phyloP scores from a whole-genome alignment of 2,113 vertebrate species.

The Stomatorhinus ivindoensis region DNA sequence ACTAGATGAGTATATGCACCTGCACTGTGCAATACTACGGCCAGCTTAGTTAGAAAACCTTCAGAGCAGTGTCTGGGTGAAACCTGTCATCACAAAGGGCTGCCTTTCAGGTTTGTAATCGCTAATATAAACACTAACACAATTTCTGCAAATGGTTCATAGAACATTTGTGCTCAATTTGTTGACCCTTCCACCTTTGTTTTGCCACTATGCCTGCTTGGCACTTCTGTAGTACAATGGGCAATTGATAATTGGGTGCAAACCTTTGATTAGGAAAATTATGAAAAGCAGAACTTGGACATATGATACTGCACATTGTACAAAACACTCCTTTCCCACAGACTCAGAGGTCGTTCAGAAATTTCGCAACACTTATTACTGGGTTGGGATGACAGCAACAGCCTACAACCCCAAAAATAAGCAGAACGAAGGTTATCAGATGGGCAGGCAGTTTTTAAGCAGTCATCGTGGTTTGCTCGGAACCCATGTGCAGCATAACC shows the following conservation, averaged over 20 bases:
- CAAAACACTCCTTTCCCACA: neutral
- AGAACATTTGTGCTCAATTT: neutral
- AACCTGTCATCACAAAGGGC: neutral
- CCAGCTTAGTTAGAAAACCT: neutral
- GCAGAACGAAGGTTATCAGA: neutral
- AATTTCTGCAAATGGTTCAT: neutral
- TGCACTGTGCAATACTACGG: neutral
- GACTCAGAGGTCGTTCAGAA: neutral
- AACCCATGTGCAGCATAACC: neutral
- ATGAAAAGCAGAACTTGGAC: neutral
- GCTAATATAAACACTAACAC: neutral
- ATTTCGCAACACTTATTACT: neutral
- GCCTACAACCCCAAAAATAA: neutral
- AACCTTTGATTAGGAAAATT: neutral
- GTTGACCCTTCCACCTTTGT: neutral
- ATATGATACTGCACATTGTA: neutral
- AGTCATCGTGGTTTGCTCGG: neutral
- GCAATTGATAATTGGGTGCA: neutral
- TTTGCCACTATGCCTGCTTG: neutral
- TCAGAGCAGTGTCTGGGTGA: neutral
- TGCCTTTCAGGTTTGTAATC: neutral
- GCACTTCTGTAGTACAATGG: neutral
- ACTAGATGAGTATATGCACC: neutral
- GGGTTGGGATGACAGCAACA: neutral
- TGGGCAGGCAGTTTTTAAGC: neutral